phyloP scores from a whole-genome alignment of 2,113 vertebrate species.

The Axis porcinus region DNA sequence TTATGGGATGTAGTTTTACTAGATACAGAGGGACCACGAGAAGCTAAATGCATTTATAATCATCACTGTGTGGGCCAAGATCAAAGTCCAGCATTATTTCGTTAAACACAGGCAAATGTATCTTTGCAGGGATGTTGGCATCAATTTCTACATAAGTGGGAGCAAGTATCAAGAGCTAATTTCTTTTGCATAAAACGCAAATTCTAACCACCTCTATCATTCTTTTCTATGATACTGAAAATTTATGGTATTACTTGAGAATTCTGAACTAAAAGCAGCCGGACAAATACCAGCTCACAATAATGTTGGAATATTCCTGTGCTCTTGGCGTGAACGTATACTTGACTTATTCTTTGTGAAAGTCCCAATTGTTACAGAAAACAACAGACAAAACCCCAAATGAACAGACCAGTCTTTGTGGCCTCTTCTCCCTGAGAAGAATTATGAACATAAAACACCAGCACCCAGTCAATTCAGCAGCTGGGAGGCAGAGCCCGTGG shows the following conservation, averaged over 20 bases:
- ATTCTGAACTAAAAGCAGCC: not conserved
- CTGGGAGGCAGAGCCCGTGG: not conserved
- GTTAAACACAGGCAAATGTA: not conserved
- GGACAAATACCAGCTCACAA: not conserved
- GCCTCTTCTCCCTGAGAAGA: not conserved
- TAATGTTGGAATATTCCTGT: not conserved
- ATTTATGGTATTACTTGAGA: not conserved
- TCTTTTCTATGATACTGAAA: not conserved
- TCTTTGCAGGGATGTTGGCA: not conserved
- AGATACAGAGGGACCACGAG: not conserved
- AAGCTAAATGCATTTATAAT: not conserved
- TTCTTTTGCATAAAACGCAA: not conserved
- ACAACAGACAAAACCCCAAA: not conserved
- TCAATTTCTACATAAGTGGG: not conserved
- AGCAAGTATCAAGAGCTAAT: not conserved
- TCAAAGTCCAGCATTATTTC: not conserved
- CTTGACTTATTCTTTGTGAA: not conserved
- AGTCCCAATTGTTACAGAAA: not conserved
- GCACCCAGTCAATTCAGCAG: not conserved
- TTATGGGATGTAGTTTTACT: not conserved
- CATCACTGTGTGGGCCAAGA: not conserved
- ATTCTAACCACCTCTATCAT: not conserved
- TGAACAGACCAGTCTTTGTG: slow-evolving; percentile 4
- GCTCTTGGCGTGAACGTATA: not conserved
- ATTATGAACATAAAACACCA: not conserved